Evolutionary conservation across 2,113 vertebrate species (phyloP).

Genomic region (Colinus virginianus): DNA sequence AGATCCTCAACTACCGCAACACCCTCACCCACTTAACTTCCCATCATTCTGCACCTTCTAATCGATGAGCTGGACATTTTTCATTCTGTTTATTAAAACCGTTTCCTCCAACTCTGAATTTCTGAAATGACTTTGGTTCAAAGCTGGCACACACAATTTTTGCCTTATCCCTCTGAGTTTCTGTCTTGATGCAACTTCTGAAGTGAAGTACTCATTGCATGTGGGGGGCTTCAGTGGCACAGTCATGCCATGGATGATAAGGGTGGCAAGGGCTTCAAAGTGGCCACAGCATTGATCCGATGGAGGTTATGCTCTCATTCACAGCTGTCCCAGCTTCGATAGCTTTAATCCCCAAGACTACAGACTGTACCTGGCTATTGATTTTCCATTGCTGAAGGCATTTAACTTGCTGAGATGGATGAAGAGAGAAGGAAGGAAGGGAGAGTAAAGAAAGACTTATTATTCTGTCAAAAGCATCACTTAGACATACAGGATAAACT

Average conservation of each 20-base stretch:
- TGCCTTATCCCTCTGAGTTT: slow-evolving; percentile 52
- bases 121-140: slow-evolving; percentile 45
- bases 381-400: slow-evolving; percentile 32
- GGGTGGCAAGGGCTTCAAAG: slow-evolving; percentile 40
- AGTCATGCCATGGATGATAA: slow-evolving; percentile 51
- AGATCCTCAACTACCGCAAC: slow-evolving; percentile 27
- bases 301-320: slow-evolving; percentile 34
- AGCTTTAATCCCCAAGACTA: slow-evolving; percentile 31
- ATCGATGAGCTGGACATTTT: not conserved
- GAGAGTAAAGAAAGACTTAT: not conserved
- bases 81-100: slow-evolving; percentile 30
- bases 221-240: slow-evolving; percentile 46
- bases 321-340: slow-evolving; percentile 43
- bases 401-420: slow-evolving; percentile 42
- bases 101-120: slow-evolving; percentile 29
- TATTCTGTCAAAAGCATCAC: slow-evolving; percentile 7
- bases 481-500: not conserved
- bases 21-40: slow-evolving; percentile 23
- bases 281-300: slow-evolving; percentile 31
- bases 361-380: slow-evolving; percentile 25
- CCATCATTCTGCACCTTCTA: not conserved
- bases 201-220: slow-evolving; percentile 10
- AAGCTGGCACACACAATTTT: slow-evolving; percentile 34
- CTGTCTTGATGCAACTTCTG: slow-evolving; percentile 18
- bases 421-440: not conserved